These are phyloP conservation scores for Cataglyphis albicans DNA, from an alignment of 2,888 invertebrate species.

Conservation along the genomic window DNA sequence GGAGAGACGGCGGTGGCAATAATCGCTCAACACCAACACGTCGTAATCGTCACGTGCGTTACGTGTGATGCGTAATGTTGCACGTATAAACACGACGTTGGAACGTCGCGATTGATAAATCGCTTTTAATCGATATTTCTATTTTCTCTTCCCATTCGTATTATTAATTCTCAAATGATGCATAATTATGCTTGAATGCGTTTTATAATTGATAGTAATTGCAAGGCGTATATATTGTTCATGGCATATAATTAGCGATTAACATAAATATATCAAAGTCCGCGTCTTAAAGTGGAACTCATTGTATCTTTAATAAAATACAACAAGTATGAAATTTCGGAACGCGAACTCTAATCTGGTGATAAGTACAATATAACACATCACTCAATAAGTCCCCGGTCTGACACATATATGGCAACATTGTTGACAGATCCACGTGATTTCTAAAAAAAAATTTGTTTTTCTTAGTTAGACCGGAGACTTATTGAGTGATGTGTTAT, in stretches of 20 bases:
- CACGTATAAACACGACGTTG: background rate
- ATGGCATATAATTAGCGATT: background rate
- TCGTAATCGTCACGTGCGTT: slow-evolving; percentile 7
- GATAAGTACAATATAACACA: background rate
- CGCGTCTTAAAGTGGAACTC: background rate
- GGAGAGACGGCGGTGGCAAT: slow-evolving; percentile 12
- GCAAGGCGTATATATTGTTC: background rate
- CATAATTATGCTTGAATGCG: background rate
- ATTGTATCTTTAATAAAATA: background rate
- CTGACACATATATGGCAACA: too few relatives aligned
- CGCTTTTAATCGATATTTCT: slow-evolving; percentile 1
- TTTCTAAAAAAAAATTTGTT: too few relatives aligned
- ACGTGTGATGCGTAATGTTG: slow-evolving; percentile 2
- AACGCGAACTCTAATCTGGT: background rate
- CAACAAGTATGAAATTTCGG: background rate
- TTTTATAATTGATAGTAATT: background rate
- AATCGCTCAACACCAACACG: background rate
- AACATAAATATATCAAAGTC: background rate
- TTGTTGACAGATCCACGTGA: too few relatives aligned
- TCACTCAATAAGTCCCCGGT: too few relatives aligned
- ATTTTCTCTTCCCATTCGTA: background rate
- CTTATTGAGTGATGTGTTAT: too few relatives aligned
- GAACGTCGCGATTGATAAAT: slow-evolving; percentile 18
- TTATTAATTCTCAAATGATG: background rate
- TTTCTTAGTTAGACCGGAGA: too few relatives aligned